Evolutionary conservation across 2,113 vertebrate species (phyloP), one percentile per base, ranked within the genome.

Genomic region (Thamnophis sirtalis): DNA sequence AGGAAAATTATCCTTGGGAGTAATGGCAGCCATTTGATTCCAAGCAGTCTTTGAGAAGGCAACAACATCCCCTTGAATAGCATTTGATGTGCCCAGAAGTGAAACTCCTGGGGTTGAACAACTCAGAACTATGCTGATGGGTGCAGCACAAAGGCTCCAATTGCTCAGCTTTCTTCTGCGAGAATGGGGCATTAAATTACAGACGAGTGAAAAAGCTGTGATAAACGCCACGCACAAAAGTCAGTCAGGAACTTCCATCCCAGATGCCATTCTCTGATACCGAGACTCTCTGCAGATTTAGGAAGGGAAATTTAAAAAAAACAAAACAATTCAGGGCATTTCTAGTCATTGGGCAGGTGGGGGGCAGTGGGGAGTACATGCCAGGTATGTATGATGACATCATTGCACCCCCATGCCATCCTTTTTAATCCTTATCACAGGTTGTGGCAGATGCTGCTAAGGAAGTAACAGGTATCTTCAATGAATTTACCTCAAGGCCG

Each of bases 1-100:
- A 93, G 95, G 88, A 92, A 93, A 86, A 94, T 93, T 85, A 63
- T n/a, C 87, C 92, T 93, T 88, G 89, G 84, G 92, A 93, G 50
- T 92, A 80, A 91, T 90, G 87, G 86, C 88, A 21, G 33, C 73
- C 17, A 0, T 80, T 80, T 80, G 93, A 0, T 96, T 95, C 96
- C 91, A 95, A 50, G 92, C 93, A 94, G 93, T 1, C 2, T 88
- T 84, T 93, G 4, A 93, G 93, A 93, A 85, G 21, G 38, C n/a
- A 21, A 80, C 73, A 80, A 43, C 73, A 80, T 9, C 33, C 73
- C 33, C 1, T 43, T 80, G 73, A 43, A 43, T 80, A 43, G 73
- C n/a, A 43, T 38, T 55, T 88, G 53, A 55, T 38, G 13, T 88
- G 87, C n/a, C 17, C 28, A 19, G 86, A 53, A 53, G n/a, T 33